Conservation (phyloP, 2,888 invertebrate species). For the Morinoia aosen region DNA sequence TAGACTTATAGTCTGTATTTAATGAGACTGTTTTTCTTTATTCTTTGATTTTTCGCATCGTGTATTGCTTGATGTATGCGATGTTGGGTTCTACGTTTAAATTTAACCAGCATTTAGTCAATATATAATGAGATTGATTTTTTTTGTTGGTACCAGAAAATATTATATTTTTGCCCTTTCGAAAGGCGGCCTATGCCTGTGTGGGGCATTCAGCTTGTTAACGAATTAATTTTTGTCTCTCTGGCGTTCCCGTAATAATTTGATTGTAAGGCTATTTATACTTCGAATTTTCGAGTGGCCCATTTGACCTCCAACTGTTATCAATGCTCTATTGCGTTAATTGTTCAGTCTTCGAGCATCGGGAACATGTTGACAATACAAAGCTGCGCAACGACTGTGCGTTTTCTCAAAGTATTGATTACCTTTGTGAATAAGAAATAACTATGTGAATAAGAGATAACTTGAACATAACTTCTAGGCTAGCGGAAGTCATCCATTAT, state of each 20-base stretch:
- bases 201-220: background rate
- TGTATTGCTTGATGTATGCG: background rate
- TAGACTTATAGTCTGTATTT: background rate
- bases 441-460: no score
- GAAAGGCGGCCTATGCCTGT: background rate
- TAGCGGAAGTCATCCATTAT: no score
- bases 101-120: background rate
- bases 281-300: no score
- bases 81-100: background rate
- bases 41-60: background rate
- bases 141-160: background rate
- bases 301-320: no score
- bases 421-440: no score
- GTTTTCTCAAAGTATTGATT: no score
- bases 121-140: background rate
- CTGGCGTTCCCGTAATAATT: background rate
- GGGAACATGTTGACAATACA: no score
- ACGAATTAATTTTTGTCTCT: background rate
- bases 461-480: no score
- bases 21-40: background rate
- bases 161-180: background rate
- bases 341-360: no score
- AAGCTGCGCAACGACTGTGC: background rate
- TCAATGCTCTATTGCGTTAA: background rate
- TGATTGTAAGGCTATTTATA: background rate